A percentile compares a stretch with the other conserved stretches of the same genome.
Conservation (phyloP, 1,140 invertebrate genomes). For the Subanguina moxae region DNA sequence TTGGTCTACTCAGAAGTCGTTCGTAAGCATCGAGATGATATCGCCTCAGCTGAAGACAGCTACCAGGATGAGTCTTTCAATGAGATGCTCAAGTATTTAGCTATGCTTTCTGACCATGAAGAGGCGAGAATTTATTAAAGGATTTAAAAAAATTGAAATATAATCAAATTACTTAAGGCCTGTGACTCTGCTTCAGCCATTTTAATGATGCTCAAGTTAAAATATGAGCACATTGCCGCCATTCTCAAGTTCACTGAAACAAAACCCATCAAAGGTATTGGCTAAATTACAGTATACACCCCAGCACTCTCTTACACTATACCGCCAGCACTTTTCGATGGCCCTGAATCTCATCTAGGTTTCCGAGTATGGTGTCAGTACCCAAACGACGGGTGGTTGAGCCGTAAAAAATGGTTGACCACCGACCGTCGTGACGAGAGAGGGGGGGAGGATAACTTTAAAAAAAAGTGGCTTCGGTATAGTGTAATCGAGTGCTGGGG, state of each 20-base stretch:
- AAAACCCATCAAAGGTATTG: constrained; percentile 19
- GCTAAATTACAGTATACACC: background rate
- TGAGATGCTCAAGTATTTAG: constrained; percentile 13
- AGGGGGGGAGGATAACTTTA: no score
- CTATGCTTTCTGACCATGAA: constrained; percentile 16
- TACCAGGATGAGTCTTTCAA: constrained; percentile 20
- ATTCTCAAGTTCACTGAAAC: constrained; percentile 18
- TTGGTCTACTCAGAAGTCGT: constrained; percentile 20
- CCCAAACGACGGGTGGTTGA: no score
- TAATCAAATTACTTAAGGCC: constrained; percentile 1
- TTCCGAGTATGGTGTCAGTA: no score
- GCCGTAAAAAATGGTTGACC: no score
- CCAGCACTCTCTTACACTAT: no score
- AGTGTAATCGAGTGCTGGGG: no score
- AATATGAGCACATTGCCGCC: constrained; percentile 22
- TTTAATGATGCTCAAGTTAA: constrained; percentile 14
- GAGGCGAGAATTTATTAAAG: constrained; percentile 4
- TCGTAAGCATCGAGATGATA: constrained; percentile 19
- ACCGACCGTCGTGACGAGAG: no score
- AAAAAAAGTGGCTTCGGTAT: no score
- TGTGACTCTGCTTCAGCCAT: constrained; percentile 20
- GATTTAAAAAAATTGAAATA: background rate
- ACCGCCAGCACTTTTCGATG: no score
- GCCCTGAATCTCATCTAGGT: no score
- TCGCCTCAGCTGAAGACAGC: constrained; percentile 19